Evolutionary conservation across 2,888 invertebrate genomes (phyloP), one percentile per base, ranked within the genome.

Genomic region (Brachynemurus nebulosus): DNA sequence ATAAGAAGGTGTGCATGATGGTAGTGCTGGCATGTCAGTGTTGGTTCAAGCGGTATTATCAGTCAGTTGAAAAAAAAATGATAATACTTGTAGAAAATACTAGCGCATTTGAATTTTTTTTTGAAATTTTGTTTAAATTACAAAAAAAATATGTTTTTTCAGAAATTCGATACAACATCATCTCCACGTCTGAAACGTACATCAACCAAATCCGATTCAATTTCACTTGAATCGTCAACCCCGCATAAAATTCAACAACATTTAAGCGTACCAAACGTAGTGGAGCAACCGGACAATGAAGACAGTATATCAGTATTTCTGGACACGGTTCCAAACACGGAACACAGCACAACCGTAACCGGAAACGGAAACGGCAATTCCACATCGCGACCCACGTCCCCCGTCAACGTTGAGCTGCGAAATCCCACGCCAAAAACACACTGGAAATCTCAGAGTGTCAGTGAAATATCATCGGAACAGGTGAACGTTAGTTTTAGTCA

Each of bases 361-460:
- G 21, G 14, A 39, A 20, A 11, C 2, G 16, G 12, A 2, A 41
- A 42, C 14, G 47, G 51, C 20, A 45, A 52, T 17, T 42, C 35
- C 16, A 42, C 48, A 30, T 33, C 37, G 38, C 23, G 40, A 42
- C 4, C 48, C 47, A 37, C 42, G 44, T 39, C 49, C 49, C 37
- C 37, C 16, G 18, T 20, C n/a, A 45, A 42, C 48, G 11, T 54
- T 7, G 43, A 41, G 21, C 47, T 40, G 27, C 49, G 30, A 27
- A 44, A 42, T 30, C 23, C n/a, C 3, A 18, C 25, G 34, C 16
- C 42, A 36, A 42, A 46, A 50, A 39, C 37, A 6, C 63, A 65
- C 45, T 65, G 65, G 63, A 68, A 68, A 53, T 68, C 66, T 2
- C 70, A 71, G 61, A 61, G 69, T 61, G 50, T 69, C 57, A 61